These are phyloP conservation scores for Petrocephalus microphthalmus DNA, from an alignment of 2,113 vertebrate species.

Conservation along the genomic window DNA sequence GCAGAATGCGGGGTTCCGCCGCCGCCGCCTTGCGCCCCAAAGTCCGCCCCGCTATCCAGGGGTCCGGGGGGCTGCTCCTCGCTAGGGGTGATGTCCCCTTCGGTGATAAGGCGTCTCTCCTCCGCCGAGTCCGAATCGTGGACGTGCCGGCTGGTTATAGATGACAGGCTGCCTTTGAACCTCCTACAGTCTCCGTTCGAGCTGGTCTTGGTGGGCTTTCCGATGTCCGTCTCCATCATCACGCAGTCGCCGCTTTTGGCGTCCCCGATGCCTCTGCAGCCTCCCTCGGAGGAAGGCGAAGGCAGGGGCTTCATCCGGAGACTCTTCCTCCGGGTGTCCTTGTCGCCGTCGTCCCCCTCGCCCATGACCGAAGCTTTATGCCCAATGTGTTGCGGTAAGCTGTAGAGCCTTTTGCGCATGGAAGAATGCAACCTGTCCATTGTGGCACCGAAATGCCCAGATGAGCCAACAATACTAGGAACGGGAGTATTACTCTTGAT, in stretches of 20 bases:
- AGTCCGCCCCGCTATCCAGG: slow-evolving; percentile 60
- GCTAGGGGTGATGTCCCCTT: slow-evolving; percentile 65
- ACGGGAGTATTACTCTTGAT: slow-evolving; percentile 10
- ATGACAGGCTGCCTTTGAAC: slow-evolving; percentile 82
- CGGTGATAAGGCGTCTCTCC: slow-evolving; percentile 78
- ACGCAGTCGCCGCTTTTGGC: slow-evolving; percentile 55
- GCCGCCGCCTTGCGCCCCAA: slow-evolving; percentile 47
- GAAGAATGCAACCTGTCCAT: slow-evolving; percentile 92
- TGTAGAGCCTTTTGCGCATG: slow-evolving; percentile 96
- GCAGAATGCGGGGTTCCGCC: slow-evolving; percentile 43
- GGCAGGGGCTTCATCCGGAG: slow-evolving; percentile 81
- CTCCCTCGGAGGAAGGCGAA: slow-evolving; percentile 62
- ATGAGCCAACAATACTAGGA: background rate
- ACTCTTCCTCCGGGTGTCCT: slow-evolving; percentile 84
- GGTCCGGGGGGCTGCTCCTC: slow-evolving; percentile 65
- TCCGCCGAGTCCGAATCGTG: slow-evolving; percentile 76
- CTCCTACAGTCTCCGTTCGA: slow-evolving; percentile 94
- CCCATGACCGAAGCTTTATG: slow-evolving; percentile 76
- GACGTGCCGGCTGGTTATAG: slow-evolving; percentile 73
- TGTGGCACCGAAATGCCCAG: slow-evolving; percentile 19
- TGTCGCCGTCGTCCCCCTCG: slow-evolving; percentile 71
- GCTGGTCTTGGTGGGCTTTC: slow-evolving; percentile 68
- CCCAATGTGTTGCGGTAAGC: slow-evolving; percentile 88
- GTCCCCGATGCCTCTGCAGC: slow-evolving; percentile 58
- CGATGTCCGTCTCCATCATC: slow-evolving; percentile 62